Conservation (phyloP, 2,113 vertebrate species). For the Protobothrops flavoviridis region DNA sequence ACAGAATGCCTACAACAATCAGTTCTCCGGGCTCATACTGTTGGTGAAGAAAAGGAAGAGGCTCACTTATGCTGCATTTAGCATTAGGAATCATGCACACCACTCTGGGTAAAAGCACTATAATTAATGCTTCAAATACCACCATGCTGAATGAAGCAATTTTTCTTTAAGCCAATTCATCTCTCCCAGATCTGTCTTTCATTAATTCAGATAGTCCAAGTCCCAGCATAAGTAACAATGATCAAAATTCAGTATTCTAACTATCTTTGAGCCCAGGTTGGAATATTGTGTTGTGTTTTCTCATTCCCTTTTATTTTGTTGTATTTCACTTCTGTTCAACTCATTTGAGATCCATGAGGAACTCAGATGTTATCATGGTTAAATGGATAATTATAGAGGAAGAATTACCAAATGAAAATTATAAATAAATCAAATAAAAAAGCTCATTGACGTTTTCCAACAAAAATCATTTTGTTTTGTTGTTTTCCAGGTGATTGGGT, state of each 20-base stretch:
- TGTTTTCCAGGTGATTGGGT: background rate
- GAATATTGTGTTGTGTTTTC: background rate
- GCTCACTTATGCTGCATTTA: background rate
- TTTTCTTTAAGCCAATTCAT: background rate
- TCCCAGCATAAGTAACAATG: background rate
- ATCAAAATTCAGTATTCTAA: background rate
- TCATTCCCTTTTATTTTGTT: background rate
- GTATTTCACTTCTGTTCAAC: background rate
- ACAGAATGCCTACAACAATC: background rate
- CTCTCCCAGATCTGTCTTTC: background rate
- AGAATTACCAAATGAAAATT: background rate
- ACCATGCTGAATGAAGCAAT: background rate
- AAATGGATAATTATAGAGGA: background rate
- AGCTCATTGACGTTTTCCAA: background rate
- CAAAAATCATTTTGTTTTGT: background rate
- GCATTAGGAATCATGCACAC: background rate
- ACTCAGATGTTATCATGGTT: background rate
- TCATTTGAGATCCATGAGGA: background rate
- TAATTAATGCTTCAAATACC: background rate
- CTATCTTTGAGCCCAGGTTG: background rate
- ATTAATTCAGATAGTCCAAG: background rate
- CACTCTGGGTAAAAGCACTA: background rate
- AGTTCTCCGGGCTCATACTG: background rate
- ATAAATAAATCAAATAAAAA: background rate
- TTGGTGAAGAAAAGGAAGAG: background rate